A percentile compares a stretch with the other conserved stretches of the same genome.
phyloP scores from a whole-genome alignment of 2,888 invertebrate species.

The Drosophila lacicola region DNA sequence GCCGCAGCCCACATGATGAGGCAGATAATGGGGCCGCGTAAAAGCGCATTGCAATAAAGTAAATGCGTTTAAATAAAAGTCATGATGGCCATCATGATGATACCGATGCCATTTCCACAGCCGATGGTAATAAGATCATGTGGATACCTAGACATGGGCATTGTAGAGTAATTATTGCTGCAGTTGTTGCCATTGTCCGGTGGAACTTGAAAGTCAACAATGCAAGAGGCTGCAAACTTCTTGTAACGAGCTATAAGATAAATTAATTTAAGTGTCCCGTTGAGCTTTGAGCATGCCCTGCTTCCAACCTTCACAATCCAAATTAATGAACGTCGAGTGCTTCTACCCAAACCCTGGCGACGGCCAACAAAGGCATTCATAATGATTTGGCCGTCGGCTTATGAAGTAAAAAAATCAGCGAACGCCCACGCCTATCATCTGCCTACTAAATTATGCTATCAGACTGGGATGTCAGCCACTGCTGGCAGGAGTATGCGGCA shows the following conservation, averaged over 20 bases:
- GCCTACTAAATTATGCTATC: slow-evolving; percentile 50
- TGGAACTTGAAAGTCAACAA: slow-evolving; percentile 75
- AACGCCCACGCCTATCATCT: slow-evolving; percentile 19
- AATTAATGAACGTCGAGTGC: slow-evolving; percentile 68
- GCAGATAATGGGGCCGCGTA: slow-evolving; percentile 61
- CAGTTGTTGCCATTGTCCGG: slow-evolving; percentile 34
- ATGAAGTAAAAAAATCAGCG: slow-evolving; percentile 60
- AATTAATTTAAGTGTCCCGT: slow-evolving; percentile 71
- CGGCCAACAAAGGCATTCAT: slow-evolving; percentile 65
- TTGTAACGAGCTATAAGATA: slow-evolving; percentile 68
- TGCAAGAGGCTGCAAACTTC: slow-evolving; percentile 55
- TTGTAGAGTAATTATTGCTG: slow-evolving; percentile 20
- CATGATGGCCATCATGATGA: slow-evolving; percentile 37
- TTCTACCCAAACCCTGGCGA: slow-evolving; percentile 14
- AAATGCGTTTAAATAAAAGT: slow-evolving; percentile 65
- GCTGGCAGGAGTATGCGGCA: not conserved
- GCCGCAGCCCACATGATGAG: slow-evolving; percentile 57
- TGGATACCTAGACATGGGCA: slow-evolving; percentile 35
- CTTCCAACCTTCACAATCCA: slow-evolving; percentile 4
- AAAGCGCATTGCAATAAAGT: slow-evolving; percentile 71
- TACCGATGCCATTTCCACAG: slow-evolving; percentile 14
- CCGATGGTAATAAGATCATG: slow-evolving; percentile 32
- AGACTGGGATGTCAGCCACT: slow-evolving; percentile 20
- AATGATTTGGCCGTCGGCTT: slow-evolving; percentile 69
- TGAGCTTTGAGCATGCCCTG: slow-evolving; percentile 7